phyloP scores from a whole-genome alignment of 2,888 invertebrate genomes.

The Sthenelais limicola region DNA sequence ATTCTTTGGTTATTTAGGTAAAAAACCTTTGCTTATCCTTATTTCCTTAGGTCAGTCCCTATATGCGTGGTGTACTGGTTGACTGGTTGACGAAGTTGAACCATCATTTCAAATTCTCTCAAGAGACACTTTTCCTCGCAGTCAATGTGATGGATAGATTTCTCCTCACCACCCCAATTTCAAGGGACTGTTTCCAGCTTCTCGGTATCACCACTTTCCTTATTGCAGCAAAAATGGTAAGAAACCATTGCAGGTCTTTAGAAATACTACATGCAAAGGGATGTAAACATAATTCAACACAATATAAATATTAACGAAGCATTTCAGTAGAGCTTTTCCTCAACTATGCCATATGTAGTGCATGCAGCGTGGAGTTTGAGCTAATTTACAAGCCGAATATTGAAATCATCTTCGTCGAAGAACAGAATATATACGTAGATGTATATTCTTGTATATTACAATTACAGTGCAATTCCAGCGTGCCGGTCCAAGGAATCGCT shows the following conservation, averaged over 20 bases:
- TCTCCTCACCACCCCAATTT: conserved; percentile 57
- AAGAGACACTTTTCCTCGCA: conserved; percentile 60
- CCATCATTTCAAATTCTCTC: conserved; percentile 55
- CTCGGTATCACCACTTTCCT: conserved; percentile 60
- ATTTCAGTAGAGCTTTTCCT: too few relatives aligned
- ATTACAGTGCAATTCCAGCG: too few relatives aligned
- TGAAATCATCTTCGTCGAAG: too few relatives aligned
- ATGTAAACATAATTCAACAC: too few relatives aligned
- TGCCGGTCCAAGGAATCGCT: too few relatives aligned
- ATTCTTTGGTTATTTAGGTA: too few relatives aligned
- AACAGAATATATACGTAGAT: too few relatives aligned
- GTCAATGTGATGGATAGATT: conserved; percentile 63
- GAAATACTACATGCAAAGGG: too few relatives aligned
- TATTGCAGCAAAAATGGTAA: conserved; percentile 61
- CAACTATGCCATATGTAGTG: background rate
- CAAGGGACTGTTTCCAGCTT: conserved; percentile 60
- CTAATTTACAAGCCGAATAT: too few relatives aligned
- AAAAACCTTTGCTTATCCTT: background rate
- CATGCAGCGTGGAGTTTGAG: background rate
- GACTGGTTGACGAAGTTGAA: conserved; percentile 60
- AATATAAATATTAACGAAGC: too few relatives aligned
- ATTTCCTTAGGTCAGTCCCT: conserved; percentile 54
- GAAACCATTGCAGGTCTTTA: too few relatives aligned
- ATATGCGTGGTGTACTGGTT: conserved; percentile 57
- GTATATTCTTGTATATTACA: too few relatives aligned